Evolutionary conservation across 2,888 invertebrate species (phyloP).

Genomic region (Pediacus dermestoides): DNA sequence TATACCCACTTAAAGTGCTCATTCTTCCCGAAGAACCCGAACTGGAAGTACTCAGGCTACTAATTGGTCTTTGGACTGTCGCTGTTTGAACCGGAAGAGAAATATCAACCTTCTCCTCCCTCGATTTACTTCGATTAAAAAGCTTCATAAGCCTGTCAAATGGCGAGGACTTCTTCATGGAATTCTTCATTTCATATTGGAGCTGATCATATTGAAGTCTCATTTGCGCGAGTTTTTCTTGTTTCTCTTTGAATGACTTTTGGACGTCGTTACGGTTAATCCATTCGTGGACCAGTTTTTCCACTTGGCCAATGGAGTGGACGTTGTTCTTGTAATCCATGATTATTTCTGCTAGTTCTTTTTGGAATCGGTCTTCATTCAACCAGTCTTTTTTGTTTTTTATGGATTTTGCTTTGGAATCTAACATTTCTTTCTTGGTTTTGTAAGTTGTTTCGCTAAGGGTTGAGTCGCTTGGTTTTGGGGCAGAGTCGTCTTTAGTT

Average conservation of each 20-base stretch:
- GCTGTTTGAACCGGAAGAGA: slow-evolving; percentile 27
- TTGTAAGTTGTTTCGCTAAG: slow-evolving; percentile 17
- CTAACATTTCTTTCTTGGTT: slow-evolving; percentile 13
- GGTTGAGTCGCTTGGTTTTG: slow-evolving; percentile 8
- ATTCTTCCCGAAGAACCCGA: slow-evolving; percentile 76
- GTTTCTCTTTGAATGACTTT: slow-evolving; percentile 79
- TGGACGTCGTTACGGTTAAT: slow-evolving; percentile 82
- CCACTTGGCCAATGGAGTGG: slow-evolving; percentile 79
- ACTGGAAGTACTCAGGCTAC: slow-evolving; percentile 67
- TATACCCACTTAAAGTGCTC: slow-evolving; percentile 78
- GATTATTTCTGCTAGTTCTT: slow-evolving; percentile 81
- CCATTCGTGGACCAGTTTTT: slow-evolving; percentile 83
- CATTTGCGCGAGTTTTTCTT: slow-evolving; percentile 77
- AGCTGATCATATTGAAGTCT: slow-evolving; percentile 78
- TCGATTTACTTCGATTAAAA: slow-evolving; percentile 25
- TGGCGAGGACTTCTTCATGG: slow-evolving; percentile 73
- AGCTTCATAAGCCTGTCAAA: slow-evolving; percentile 64
- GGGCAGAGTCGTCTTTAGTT: slow-evolving; percentile 9
- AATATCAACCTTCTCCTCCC: background rate
- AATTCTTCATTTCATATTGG: slow-evolving; percentile 71
- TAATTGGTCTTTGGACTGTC: slow-evolving; percentile 57
- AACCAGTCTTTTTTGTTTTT: slow-evolving; percentile 41
- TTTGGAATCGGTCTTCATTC: slow-evolving; percentile 59
- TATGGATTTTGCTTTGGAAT: slow-evolving; percentile 33
- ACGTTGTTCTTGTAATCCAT: slow-evolving; percentile 88